Conservation (phyloP, 2,888 invertebrate species). For the Disparrhopalites patrizii region DNA sequence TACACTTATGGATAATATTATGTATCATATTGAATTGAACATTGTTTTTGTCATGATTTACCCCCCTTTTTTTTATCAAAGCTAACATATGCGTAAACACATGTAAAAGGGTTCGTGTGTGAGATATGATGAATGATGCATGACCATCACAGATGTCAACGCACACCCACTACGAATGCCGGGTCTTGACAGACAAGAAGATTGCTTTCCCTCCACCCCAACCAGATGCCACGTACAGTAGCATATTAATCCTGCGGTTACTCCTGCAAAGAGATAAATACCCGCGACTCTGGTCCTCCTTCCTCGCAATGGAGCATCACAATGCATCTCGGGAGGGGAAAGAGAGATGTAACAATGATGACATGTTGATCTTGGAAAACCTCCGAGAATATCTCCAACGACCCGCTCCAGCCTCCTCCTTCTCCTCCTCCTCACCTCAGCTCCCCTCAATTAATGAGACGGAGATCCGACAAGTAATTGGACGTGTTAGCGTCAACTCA, state of each 20-base stretch:
- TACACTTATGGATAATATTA: background rate
- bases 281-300: constrained; percentile 31
- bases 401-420: no score
- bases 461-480: constrained; percentile 7
- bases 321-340: constrained; percentile 27
- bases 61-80: no score
- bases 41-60: background rate
- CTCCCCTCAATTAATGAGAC: background rate
- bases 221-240: constrained; percentile 37
- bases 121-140: background rate
- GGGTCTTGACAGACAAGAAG: constrained; percentile 27
- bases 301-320: constrained; percentile 33
- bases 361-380: background rate
- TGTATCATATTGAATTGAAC: background rate
- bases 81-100: background rate
- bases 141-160: constrained; percentile 16
- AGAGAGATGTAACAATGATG: background rate
- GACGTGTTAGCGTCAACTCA: constrained; percentile 8
- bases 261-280: constrained; percentile 31
- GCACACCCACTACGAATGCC: constrained; percentile 35
- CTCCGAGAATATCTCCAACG: background rate
- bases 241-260: constrained; percentile 35
- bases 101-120: constrained; percentile 15
- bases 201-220: constrained; percentile 36
- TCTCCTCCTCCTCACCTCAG: no score